phyloP scores from a whole-genome alignment of 1,140 invertebrate genomes.

The Solen grandis region DNA sequence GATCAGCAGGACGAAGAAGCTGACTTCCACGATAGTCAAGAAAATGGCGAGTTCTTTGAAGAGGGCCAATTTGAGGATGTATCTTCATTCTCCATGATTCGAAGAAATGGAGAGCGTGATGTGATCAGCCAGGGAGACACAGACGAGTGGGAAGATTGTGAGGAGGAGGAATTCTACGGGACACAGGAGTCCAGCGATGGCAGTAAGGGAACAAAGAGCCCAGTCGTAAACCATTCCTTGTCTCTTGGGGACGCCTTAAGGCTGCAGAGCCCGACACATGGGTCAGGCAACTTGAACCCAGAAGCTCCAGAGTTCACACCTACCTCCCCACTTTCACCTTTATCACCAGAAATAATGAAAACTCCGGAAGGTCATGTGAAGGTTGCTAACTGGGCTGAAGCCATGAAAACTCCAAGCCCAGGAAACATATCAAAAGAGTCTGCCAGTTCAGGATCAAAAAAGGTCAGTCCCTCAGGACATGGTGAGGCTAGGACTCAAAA shows the following conservation, averaged over 20 bases:
- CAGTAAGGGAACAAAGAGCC: slow-evolving; percentile 50
- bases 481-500: slow-evolving; percentile 30
- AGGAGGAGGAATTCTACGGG: slow-evolving; percentile 50
- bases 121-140: slow-evolving; percentile 49
- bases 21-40: slow-evolving; percentile 34
- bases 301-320: slow-evolving; percentile 59
- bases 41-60: slow-evolving; percentile 52
- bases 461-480: slow-evolving; percentile 8
- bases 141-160: slow-evolving; percentile 62
- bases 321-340: slow-evolving; percentile 50
- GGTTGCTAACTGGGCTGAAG: slow-evolving; percentile 52
- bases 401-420: slow-evolving; percentile 50
- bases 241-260: slow-evolving; percentile 46
- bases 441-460: slow-evolving; percentile 33
- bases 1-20: slow-evolving; percentile 45
- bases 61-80: slow-evolving; percentile 55
- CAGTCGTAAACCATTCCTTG: slow-evolving; percentile 32
- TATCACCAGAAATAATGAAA: slow-evolving; percentile 58
- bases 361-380: slow-evolving; percentile 58
- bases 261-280: slow-evolving; percentile 11
- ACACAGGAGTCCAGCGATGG: slow-evolving; percentile 34
- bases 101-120: background rate
- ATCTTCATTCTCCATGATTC: slow-evolving; percentile 14
- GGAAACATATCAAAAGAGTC: slow-evolving; percentile 40
- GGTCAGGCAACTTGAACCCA: slow-evolving; percentile 50